A percentile compares a stretch with the other conserved stretches of the same genome.
These are phyloP conservation scores for Iguana delicatissima DNA, from an alignment of 2,797 vertebrate genomes.

Conservation along the genomic window DNA sequence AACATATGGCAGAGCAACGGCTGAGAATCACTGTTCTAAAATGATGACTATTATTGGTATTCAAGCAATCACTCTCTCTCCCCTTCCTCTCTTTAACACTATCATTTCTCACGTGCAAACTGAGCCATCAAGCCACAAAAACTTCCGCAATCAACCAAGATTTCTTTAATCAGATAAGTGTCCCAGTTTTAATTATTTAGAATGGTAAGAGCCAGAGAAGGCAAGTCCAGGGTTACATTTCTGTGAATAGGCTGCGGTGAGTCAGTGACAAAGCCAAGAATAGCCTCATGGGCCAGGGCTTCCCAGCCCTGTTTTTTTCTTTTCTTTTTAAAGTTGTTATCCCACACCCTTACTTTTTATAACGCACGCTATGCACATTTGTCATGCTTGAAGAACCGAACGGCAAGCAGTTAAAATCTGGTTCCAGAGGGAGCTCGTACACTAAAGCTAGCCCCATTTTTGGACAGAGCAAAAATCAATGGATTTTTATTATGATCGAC, in stretches of 20 bases:
- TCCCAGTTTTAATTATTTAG: neutral
- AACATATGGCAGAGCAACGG: no score
- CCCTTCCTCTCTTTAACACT: neutral
- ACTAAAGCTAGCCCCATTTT: neutral
- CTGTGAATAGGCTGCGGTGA: neutral
- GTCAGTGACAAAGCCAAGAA: constrained; percentile 47
- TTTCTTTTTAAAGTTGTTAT: neutral
- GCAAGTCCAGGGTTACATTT: neutral
- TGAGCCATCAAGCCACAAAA: neutral
- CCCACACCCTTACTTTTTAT: constrained; percentile 44
- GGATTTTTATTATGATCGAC: neutral
- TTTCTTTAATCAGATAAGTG: neutral
- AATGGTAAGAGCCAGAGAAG: neutral
- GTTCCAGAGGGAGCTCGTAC: neutral
- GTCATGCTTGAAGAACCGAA: neutral
- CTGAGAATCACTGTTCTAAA: neutral
- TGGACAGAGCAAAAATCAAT: neutral
- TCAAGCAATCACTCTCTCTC: no score
- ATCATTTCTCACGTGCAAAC: neutral
- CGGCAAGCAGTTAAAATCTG: neutral
- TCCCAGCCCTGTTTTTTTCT: constrained; percentile 38
- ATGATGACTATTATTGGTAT: neutral
- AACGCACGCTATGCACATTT: neutral
- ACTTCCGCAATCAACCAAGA: neutral
- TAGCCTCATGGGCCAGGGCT: constrained; percentile 44